Conservation (phyloP, 2,113 vertebrate genomes). For the Blennius ocellaris region DNA sequence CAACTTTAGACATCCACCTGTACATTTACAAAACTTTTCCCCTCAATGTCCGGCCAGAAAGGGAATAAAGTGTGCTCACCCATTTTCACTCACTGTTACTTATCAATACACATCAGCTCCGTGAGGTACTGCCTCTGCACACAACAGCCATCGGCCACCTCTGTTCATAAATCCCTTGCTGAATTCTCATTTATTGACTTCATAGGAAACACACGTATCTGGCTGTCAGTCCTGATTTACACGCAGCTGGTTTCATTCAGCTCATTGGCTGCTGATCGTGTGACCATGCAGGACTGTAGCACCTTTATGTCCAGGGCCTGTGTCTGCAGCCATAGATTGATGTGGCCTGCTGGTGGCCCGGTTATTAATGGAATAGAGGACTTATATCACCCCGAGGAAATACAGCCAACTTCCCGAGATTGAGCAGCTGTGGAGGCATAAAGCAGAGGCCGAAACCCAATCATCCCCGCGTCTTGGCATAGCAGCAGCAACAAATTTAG, state of each 20-base stretch:
- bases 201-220: constrained; percentile 44
- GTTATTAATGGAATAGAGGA: constrained; percentile 76
- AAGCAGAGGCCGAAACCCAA: constrained; percentile 64
- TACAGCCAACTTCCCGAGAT: constrained; percentile 65
- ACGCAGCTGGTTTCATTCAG: constrained; percentile 42
- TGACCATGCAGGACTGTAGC: constrained; percentile 35
- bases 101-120: not conserved
- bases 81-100: constrained; percentile 2
- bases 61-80: not conserved
- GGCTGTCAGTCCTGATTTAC: constrained; percentile 49
- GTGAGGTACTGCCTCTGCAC: constrained; percentile 13
- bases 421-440: constrained; percentile 69
- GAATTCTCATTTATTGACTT: constrained; percentile 47
- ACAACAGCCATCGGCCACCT: not conserved
- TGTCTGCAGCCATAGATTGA: constrained; percentile 61
- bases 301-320: constrained; percentile 31
- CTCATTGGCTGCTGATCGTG: constrained; percentile 44
- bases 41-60: not conserved
- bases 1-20: not conserved
- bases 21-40: not conserved
- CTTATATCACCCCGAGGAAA: constrained; percentile 73
- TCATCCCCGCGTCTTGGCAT: constrained; percentile 54
- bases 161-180: constrained; percentile 44
- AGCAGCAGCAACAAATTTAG: constrained; percentile 57
- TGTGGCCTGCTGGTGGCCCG: constrained; percentile 57